Percentiles rank a stretch among this genome's conserved stretches.
phyloP scores from a whole-genome alignment of 1,140 invertebrate genomes.

The Euura lappo region DNA sequence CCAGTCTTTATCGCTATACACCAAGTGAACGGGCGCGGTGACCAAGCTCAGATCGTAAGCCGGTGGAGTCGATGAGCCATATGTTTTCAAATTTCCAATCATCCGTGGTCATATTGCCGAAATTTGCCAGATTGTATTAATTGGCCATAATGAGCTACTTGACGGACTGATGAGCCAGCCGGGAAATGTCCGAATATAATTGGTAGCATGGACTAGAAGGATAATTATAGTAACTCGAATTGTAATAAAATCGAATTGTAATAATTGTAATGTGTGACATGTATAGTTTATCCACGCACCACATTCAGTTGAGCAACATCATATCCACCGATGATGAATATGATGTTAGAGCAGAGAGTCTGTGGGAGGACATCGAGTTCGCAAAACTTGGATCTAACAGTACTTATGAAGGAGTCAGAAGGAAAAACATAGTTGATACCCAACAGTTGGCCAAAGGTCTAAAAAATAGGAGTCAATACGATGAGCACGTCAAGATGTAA shows the following conservation, averaged over 20 bases:
- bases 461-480: neutral
- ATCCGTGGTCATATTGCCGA: constrained; percentile 55
- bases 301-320: constrained; percentile 55
- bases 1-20: constrained; percentile 67
- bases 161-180: constrained; percentile 64
- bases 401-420: constrained; percentile 47
- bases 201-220: constrained; percentile 21
- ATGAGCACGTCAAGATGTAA: neutral
- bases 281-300: constrained; percentile 10
- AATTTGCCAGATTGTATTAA: constrained; percentile 28
- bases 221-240: constrained; percentile 40
- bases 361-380: constrained; percentile 49
- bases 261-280: too few relatives aligned
- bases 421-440: constrained; percentile 62
- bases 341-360: constrained; percentile 60
- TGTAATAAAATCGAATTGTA: too few relatives aligned
- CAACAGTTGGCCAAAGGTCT: constrained; percentile 44
- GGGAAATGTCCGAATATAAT: constrained; percentile 43
- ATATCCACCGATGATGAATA: constrained; percentile 64
- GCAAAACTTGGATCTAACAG: constrained; percentile 57
- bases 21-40: constrained; percentile 68
- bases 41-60: constrained; percentile 68
- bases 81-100: constrained; percentile 51
- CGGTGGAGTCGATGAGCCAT: constrained; percentile 60
- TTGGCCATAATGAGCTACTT: constrained; percentile 60